Percentiles rank a stretch among this genome's conserved stretches.
phyloP scores from a whole-genome alignment of 2,888 invertebrate species.

The Cecidostiba fungosa region DNA sequence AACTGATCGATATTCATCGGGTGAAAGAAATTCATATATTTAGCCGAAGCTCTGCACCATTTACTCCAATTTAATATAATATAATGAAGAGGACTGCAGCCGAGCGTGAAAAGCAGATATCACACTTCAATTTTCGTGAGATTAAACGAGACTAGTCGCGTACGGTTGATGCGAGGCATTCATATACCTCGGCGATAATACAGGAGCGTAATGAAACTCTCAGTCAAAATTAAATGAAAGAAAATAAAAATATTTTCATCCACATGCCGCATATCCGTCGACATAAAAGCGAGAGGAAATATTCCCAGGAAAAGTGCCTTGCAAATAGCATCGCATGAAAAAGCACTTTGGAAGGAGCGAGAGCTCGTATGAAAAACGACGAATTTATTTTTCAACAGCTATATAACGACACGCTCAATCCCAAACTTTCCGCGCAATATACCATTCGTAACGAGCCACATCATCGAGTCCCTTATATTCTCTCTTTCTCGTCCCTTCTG shows the following conservation, averaged over 20 bases:
- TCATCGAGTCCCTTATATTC: neutral
- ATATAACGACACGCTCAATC: neutral
- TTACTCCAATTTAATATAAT: neutral
- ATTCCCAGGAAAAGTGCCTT: neutral
- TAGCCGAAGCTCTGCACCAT: neutral
- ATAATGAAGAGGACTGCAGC: neutral
- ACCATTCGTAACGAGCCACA: conserved; percentile 37
- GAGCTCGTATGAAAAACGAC: too few species aligned
- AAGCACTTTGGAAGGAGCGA: neutral
- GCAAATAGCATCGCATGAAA: neutral
- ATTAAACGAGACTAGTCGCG: neutral
- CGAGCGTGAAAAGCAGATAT: neutral
- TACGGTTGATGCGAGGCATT: neutral
- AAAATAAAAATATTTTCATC: neutral
- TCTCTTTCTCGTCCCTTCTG: neutral
- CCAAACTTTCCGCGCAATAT: conserved; percentile 5
- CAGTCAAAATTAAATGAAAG: neutral
- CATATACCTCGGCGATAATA: neutral
- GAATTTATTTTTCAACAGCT: neutral
- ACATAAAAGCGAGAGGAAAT: neutral
- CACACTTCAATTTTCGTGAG: neutral
- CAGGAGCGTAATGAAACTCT: neutral
- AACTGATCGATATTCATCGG: too few species aligned
- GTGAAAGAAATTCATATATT: too few species aligned
- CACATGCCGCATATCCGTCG: neutral